Evolutionary conservation across 2,888 invertebrate species (phyloP), one percentile per base, ranked within the genome.

Genomic region (Venustoraphidia nigricollis): DNA sequence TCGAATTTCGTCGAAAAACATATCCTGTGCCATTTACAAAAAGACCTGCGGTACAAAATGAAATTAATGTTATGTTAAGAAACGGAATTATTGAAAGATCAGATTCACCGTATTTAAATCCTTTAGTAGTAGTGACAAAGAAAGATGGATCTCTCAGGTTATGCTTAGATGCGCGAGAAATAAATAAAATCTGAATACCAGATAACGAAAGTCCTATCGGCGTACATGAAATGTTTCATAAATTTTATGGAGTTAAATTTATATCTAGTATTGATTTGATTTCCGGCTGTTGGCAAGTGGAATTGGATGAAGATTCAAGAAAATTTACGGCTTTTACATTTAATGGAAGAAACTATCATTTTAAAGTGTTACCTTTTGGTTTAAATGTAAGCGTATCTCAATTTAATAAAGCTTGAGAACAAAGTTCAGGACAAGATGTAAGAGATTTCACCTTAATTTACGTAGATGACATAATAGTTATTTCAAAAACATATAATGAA

Each of bases 291-390:
- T 50, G 46, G 40, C 51, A 51, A 14, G 34, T 51, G 5, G 34
- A 36, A n/a, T 34, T 51, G 10, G 11, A 11, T 2, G 9, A 27
- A 1, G n/a, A 36, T 10, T 39, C 44, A 37, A 27, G 46, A 34
- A 44, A 49, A 45, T 51, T 42, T 36, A 49, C 45, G 1, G 45
- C 37, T n/a, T 51, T 51, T 36, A n/a, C 41, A 10, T 14, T 44
- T 17, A 40, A 51, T 10, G 40, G 48, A 17, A n/a, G 42, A 38
- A 44, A 40, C 8, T 51, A 49, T 35, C 14, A 17, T 2, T 51
- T 51, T 35, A 41, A 36, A 3, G 48, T 47, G 2, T 14, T 48
- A 34, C 48, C 50, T 11, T 50, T 50, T 35, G 50, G 50, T 6
- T 17, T 51, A n/a, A 45, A 36, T n/a, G 36, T 47, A 17, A 38